These are phyloP conservation scores for Ctenoplectra terminalis DNA, from an alignment of 1,140 invertebrate genomes.

Conservation along the genomic window DNA sequence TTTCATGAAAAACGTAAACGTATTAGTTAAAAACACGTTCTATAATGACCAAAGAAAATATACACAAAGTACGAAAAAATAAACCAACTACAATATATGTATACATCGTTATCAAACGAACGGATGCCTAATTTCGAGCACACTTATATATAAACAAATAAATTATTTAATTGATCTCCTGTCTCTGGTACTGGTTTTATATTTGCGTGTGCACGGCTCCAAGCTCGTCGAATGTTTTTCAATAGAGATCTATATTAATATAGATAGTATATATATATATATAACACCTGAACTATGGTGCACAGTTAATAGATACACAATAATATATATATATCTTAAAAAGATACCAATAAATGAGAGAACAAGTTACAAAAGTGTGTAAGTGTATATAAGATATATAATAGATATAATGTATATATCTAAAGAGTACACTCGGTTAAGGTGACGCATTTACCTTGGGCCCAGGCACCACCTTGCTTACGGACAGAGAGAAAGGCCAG, in stretches of 20 bases:
- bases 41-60: not conserved
- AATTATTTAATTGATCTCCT: constrained; percentile 58
- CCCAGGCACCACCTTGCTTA: constrained; percentile 84
- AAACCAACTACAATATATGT: not conserved
- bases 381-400: constrained; percentile 66
- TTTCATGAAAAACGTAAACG: not conserved
- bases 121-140: constrained; percentile 82
- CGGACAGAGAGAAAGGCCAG: constrained; percentile 83
- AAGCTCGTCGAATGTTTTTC: constrained; percentile 53
- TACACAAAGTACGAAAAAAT: not conserved
- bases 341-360: constrained; percentile 69
- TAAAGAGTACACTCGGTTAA: constrained; percentile 83
- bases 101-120: constrained; percentile 34
- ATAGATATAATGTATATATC: constrained; percentile 76
- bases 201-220: constrained; percentile 58
- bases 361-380: constrained; percentile 68
- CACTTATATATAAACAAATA: constrained; percentile 50
- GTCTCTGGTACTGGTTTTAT: constrained; percentile 38
- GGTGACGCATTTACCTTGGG: constrained; percentile 84
- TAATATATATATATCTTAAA: constrained; percentile 40
- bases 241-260: constrained; percentile 48
- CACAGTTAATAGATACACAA: constrained; percentile 62
- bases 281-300: constrained; percentile 65
- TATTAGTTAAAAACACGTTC: not conserved
- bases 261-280: constrained; percentile 38